Evolutionary conservation across 2,888 invertebrate species (phyloP).

Genomic region (Lithophane semibrunnea): DNA sequence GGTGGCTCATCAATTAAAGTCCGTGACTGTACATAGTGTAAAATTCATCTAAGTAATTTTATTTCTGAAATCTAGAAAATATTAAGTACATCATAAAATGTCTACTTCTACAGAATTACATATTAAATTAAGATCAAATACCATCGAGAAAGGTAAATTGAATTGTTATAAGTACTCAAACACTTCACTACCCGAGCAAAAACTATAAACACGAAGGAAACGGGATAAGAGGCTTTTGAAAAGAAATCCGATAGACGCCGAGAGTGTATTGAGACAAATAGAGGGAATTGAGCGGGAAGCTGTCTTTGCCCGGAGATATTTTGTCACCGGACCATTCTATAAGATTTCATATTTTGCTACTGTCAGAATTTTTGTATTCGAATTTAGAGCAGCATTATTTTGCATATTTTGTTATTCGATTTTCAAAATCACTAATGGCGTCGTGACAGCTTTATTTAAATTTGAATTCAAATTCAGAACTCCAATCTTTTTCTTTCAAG

Average conservation of each 20-base stretch:
- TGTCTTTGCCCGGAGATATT: slow-evolving; percentile 64
- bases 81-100: background rate
- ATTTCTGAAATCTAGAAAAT: background rate
- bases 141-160: slow-evolving; percentile 5
- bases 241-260: slow-evolving; percentile 76
- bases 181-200: slow-evolving; percentile 47
- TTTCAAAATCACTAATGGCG: slow-evolving; percentile 30
- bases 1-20: no score
- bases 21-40: background rate
- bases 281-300: slow-evolving; percentile 74
- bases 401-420: slow-evolving; percentile 15
- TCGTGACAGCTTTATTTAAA: background rate
- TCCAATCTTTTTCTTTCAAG: background rate
- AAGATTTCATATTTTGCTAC: slow-evolving; percentile 55
- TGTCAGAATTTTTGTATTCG: slow-evolving; percentile 17
- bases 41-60: background rate
- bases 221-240: slow-evolving; percentile 77
- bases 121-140: slow-evolving; percentile 26
- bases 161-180: slow-evolving; percentile 44
- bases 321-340: slow-evolving; percentile 54
- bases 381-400: slow-evolving; percentile 22
- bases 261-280: slow-evolving; percentile 77
- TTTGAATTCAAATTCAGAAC: slow-evolving; percentile 24
- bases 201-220: slow-evolving; percentile 70
- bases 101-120: background rate